Conservation (phyloP, 2,113 vertebrate species). For the Tragelaphus buxtoni region DNA sequence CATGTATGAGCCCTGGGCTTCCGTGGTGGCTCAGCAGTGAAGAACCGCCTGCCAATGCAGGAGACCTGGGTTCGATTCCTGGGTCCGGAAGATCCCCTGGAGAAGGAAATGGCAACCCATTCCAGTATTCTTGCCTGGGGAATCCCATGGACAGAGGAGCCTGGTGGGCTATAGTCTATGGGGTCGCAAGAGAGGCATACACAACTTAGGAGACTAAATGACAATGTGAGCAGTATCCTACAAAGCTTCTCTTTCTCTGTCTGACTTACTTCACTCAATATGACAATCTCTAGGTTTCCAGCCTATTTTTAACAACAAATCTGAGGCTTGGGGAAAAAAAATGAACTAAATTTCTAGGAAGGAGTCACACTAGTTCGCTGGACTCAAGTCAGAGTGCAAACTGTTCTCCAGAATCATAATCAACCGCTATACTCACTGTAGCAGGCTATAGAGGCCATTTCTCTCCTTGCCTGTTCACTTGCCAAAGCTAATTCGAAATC, state of each 20-base stretch:
- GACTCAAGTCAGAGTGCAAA: background rate
- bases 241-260: fast-evolving
- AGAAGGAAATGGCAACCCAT: background rate
- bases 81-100: background rate
- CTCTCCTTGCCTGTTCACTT: background rate
- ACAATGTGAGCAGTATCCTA: fast-evolving
- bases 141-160: background rate
- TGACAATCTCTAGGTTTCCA: background rate
- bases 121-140: background rate
- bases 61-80: background rate
- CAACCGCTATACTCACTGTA: background rate
- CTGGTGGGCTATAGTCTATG: background rate
- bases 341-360: background rate
- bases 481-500: background rate
- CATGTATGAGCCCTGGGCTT: background rate
- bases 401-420: background rate
- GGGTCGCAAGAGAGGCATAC: background rate
- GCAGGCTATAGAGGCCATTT: background rate
- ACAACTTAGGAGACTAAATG: background rate
- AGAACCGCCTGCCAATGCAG: background rate
- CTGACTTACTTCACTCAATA: background rate
- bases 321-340: background rate
- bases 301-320: background rate
- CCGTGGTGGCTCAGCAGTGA: background rate
- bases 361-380: background rate